phyloP scores from a whole-genome alignment of 2,888 invertebrate genomes.

The Chloromyia formosa region DNA sequence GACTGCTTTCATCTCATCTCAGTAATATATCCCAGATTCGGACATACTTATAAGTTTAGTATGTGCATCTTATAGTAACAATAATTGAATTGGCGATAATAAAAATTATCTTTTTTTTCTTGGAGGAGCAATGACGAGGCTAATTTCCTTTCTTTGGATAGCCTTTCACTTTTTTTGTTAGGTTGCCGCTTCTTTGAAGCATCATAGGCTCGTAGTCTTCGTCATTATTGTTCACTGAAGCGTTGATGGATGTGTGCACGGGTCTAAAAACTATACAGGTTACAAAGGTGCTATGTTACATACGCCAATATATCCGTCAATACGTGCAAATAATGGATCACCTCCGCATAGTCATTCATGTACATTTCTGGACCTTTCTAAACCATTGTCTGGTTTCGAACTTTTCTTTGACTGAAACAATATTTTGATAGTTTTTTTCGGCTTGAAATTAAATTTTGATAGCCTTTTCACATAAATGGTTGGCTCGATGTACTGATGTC shows the following conservation, averaged over 20 bases:
- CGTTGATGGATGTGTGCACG: constrained; percentile 1
- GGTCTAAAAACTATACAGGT: not conserved
- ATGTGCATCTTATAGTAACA: constrained; percentile 36
- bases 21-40: constrained; percentile 10
- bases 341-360: not conserved
- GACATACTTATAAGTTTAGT: too few species aligned
- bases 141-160: constrained; percentile 28
- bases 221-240: constrained; percentile 18
- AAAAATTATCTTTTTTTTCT: constrained; percentile 35
- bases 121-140: constrained; percentile 32
- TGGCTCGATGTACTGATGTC: not conserved
- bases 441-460: constrained; percentile 39
- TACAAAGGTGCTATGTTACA: too few species aligned
- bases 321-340: constrained; percentile 39
- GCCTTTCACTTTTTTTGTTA: constrained; percentile 42
- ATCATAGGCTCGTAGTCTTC: not conserved
- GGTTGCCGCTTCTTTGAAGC: not conserved
- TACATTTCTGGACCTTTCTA: constrained; percentile 22
- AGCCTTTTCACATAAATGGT: constrained; percentile 8
- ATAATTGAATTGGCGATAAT: constrained; percentile 42
- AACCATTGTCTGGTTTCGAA: constrained; percentile 13
- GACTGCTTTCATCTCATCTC: constrained; percentile 18
- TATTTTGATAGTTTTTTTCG: constrained; percentile 37
- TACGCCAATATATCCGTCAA: too few species aligned
- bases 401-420: constrained; percentile 26